phyloP scores from a whole-genome alignment of 2,113 vertebrate species.

The Brachypteracias leptosomus region DNA sequence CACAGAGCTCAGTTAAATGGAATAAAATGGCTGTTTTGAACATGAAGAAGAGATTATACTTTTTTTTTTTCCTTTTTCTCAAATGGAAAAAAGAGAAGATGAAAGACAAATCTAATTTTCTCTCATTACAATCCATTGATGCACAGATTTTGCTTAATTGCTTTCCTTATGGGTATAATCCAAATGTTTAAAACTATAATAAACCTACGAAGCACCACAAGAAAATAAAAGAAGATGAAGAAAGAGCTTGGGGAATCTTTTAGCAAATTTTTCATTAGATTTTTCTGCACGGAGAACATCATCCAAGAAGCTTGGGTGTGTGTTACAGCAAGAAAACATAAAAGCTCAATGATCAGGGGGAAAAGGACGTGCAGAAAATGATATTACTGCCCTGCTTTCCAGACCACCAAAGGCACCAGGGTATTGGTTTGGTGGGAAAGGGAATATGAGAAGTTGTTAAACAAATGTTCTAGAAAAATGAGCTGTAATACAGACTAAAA shows the following conservation, averaged over 20 bases:
- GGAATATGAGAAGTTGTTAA: neutral
- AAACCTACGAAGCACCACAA: neutral
- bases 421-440: neutral
- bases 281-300: neutral
- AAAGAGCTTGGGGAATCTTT: neutral
- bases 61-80: neutral
- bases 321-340: neutral
- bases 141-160: slow-evolving; percentile 10
- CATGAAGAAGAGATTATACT: neutral
- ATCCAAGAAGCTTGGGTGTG: neutral
- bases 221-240: neutral
- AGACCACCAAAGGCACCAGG: fast-evolving
- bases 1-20: neutral
- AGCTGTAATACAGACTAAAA: neutral
- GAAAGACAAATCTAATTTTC: slow-evolving; percentile 48
- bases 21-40: slow-evolving; percentile 9
- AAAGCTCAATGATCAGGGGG: fast-evolving
- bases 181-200: neutral
- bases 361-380: neutral
- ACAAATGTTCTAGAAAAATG: fast-evolving
- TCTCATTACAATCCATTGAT: slow-evolving; percentile 12
- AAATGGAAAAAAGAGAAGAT: neutral
- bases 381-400: neutral
- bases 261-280: neutral
- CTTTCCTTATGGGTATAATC: slow-evolving; percentile 16